These are phyloP conservation scores for Machimus atricapillus DNA, from an alignment of 2,888 invertebrate genomes.

Conservation along the genomic window DNA sequence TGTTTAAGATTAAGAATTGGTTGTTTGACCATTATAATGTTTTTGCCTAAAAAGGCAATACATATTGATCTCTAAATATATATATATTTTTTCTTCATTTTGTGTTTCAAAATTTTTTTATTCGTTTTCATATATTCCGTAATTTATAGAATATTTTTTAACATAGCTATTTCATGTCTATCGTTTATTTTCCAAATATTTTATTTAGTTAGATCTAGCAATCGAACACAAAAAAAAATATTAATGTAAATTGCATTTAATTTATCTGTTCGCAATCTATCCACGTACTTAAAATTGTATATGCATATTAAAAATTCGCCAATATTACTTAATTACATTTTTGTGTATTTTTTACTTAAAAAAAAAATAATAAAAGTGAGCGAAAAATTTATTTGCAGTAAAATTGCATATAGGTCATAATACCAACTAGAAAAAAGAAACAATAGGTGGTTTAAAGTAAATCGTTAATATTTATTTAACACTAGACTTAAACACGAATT, in stretches of 20 bases:
- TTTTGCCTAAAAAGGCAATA: too few relatives aligned
- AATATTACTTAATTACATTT: neutral
- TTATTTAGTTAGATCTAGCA: neutral
- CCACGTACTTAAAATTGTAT: neutral
- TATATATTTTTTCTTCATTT: too few relatives aligned
- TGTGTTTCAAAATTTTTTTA: too few relatives aligned
- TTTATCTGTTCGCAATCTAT: constrained; percentile 12
- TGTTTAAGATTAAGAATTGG: too few relatives aligned
- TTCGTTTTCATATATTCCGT: too few relatives aligned
- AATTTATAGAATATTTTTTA: neutral
- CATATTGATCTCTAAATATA: too few relatives aligned
- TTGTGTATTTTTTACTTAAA: neutral
- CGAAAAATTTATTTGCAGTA: constrained; percentile 10
- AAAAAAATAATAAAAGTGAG: neutral
- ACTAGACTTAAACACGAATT: constrained; percentile 22
- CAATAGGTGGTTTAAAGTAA: constrained; percentile 38
- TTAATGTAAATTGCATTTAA: constrained; percentile 6
- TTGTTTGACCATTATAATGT: too few relatives aligned
- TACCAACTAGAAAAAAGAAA: neutral
- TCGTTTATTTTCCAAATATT: neutral
- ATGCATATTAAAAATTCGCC: constrained; percentile 3
- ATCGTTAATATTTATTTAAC: constrained; percentile 33
- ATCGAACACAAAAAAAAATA: neutral
- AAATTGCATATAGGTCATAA: constrained; percentile 28
- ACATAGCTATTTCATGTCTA: neutral